Evolutionary conservation across 2,113 vertebrate species (phyloP).

Genomic region (Pogona vitticeps): DNA sequence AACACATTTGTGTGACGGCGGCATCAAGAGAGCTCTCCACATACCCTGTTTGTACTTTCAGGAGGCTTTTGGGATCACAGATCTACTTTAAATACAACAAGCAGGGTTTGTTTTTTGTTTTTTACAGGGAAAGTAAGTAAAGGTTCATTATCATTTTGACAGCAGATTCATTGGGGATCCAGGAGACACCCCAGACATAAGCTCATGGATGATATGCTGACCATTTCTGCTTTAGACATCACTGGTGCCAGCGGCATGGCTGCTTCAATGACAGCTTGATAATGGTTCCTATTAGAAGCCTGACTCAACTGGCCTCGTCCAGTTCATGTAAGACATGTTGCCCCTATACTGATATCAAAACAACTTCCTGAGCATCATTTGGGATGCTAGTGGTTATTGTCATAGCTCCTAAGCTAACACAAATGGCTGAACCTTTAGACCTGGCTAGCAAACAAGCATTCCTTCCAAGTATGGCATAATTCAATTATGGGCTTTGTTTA

Average conservation of each 20-base stretch:
- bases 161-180: too few species aligned
- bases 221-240: background rate
- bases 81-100: too few species aligned
- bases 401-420: conserved; percentile 29
- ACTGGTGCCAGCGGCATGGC: background rate
- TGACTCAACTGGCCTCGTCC: too few species aligned
- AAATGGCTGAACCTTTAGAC: conserved; percentile 7
- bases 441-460: conserved; percentile 11
- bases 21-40: too few species aligned
- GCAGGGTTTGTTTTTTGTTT: too few species aligned
- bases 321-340: background rate
- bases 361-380: background rate
- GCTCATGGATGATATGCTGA: too few species aligned
- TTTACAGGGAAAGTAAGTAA: too few species aligned
- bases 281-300: background rate
- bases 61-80: too few species aligned
- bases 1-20: too few species aligned
- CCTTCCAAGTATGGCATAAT: conserved; percentile 37
- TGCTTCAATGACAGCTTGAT: background rate
- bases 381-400: background rate
- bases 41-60: too few species aligned
- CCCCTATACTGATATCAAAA: background rate
- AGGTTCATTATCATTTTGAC: too few species aligned
- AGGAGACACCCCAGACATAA: too few species aligned
- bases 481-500: conserved; percentile 58